Evolutionary conservation across 2,797 vertebrate genomes (phyloP).

Genomic region (Falco naumanni): DNA sequence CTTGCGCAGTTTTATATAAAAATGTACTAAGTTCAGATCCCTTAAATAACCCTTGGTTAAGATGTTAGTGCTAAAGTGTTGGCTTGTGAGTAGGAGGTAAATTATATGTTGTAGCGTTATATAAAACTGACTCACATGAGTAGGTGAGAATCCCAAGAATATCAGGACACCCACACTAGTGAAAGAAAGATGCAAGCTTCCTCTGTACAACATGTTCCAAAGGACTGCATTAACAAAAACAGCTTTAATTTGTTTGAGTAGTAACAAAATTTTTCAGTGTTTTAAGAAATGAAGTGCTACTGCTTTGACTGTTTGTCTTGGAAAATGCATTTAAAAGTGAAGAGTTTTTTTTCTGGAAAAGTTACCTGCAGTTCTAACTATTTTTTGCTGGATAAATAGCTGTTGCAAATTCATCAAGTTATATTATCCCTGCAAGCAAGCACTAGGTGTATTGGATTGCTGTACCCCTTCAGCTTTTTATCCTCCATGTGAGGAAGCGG

Average conservation of each 20-base stretch:
- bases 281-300: conserved; percentile 28
- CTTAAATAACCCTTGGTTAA: conserved; percentile 77
- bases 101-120: conserved; percentile 80
- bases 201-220: conserved; percentile 73
- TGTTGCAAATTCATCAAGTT: background rate
- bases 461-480: background rate
- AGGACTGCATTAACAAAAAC: conserved; percentile 70
- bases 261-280: conserved; percentile 37
- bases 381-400: background rate
- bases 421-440: background rate
- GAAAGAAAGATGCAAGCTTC: conserved; percentile 65
- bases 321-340: background rate
- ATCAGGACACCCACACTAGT: conserved; percentile 76
- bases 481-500: background rate
- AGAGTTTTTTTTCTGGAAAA: background rate
- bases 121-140: conserved; percentile 83
- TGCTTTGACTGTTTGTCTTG: background rate
- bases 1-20: conserved; percentile 76
- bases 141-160: conserved; percentile 81
- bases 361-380: background rate
- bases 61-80: conserved; percentile 77
- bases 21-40: conserved; percentile 74
- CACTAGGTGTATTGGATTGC: background rate
- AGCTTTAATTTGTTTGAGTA: conserved; percentile 64
- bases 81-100: conserved; percentile 80